Evolutionary conservation across 2,797 vertebrate species (phyloP).

Genomic region (Gila robusta): DNA sequence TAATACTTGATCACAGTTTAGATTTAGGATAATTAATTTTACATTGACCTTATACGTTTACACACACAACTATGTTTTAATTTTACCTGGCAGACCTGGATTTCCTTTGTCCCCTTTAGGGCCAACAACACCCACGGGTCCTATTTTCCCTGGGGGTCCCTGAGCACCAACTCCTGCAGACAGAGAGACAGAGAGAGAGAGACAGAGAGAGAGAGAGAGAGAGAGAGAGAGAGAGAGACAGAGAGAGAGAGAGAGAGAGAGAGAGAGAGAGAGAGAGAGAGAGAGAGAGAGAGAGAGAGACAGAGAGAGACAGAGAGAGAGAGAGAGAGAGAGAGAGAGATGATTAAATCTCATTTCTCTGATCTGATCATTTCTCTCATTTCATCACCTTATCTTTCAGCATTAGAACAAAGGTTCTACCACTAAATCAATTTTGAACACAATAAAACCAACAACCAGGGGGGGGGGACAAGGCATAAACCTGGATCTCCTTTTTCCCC

Average conservation of each 20-base stretch:
- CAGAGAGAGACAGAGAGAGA: too few species aligned
- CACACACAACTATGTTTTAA: too few species aligned
- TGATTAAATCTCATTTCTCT: neutral
- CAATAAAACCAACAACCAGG: neutral
- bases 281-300: too few species aligned
- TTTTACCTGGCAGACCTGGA: constrained; percentile 24
- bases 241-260: neutral
- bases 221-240: too few species aligned
- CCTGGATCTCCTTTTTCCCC: constrained; percentile 52
- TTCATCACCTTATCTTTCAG: neutral
- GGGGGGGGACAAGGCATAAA: neutral
- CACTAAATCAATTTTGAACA: neutral
- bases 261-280: too few species aligned
- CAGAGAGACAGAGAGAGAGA: too few species aligned
- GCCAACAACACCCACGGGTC: constrained; percentile 20
- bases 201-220: too few species aligned
- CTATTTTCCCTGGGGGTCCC: constrained; percentile 48
- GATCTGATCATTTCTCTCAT: neutral
- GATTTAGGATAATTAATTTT: neutral
- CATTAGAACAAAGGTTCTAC: neutral
- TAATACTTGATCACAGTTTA: neutral
- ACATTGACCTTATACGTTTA: too few species aligned
- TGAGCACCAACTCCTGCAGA: constrained; percentile 26
- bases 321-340: neutral
- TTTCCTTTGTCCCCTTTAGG: constrained; percentile 46